Evolutionary conservation across 2,797 vertebrate species (phyloP), one percentile per base, ranked within the genome.

Genomic region (Notolepis coatsorum): DNA sequence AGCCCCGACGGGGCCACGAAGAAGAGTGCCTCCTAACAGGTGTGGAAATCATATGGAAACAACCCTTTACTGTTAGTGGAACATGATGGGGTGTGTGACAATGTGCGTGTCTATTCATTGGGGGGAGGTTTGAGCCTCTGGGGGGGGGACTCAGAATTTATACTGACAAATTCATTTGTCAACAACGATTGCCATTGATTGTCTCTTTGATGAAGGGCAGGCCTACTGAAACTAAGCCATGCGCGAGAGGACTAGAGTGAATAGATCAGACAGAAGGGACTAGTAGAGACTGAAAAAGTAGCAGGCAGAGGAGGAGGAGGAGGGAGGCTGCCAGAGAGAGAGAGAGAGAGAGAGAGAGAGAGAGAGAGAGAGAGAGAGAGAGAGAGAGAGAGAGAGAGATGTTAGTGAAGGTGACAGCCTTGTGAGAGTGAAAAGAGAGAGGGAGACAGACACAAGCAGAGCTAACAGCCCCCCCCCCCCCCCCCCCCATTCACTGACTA

Each of bases 151-250:
- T 33, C 52, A 15, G 53, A 69, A 61, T 76, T 86, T 78, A n/a
- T n/a, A 84, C 67, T 74, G 76, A 66, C 78, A 76, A 77, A 83
- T 78, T 55, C 70, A 78, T 84, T 73, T 80, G 76, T 83, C 72
- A 65, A 28, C 68, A 78, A 49, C n/a, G 60, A 57, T 48, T 68
- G 54, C 55, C 62, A 80, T 84, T 69, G 80, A 83, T 80, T 7
- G 60, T 8, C 5, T 25, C n/a, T 24, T 51, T 66, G 71, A 82
- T 68, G 76, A 78, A 60, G 57, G 72, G 49, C 66, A 67, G 65
- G 28, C 28, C 74, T 49, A 73, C 47, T 55, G 65, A 73, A 73
- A 56, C 75, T 50, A 68, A 71, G 56, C 54, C 73, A 9, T 35
- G n/a, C n/a, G n/a, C n/a, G n/a, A n/a, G n/a, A n/a, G n/a, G n/a